A percentile compares a stretch with the other conserved stretches of the same genome.
Evolutionary conservation across 2,888 invertebrate genomes (phyloP).

Genomic region (Diplazon laetatorius): DNA sequence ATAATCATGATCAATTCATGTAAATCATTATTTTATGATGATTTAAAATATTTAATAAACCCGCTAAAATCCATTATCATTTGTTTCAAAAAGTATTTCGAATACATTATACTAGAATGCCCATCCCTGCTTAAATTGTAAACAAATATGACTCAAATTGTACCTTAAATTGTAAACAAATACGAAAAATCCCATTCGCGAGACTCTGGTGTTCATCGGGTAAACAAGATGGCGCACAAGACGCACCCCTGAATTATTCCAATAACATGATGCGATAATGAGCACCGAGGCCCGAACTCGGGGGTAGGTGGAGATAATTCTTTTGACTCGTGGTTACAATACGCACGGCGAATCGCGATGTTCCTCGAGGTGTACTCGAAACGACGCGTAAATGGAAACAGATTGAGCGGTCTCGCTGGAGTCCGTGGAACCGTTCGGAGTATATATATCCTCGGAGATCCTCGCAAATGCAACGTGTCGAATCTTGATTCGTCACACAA

Average conservation of each 20-base stretch:
- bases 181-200: too few species aligned
- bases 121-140: too few species aligned
- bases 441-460: conserved; percentile 52
- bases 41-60: too few species aligned
- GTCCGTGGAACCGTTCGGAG: too few species aligned
- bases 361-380: conserved; percentile 36
- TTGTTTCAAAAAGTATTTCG: too few species aligned
- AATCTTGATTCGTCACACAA: conserved; percentile 71
- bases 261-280: conserved; percentile 46
- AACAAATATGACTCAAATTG: too few species aligned
- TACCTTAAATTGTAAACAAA: too few species aligned
- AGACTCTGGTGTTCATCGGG: too few species aligned
- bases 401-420: conserved; percentile 63
- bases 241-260: conserved; percentile 39
- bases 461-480: conserved; percentile 67
- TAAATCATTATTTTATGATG: too few species aligned
- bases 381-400: conserved; percentile 67
- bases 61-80: too few species aligned
- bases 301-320: conserved; percentile 33
- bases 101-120: too few species aligned
- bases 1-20: too few species aligned
- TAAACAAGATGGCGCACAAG: conserved; percentile 27
- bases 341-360: conserved; percentile 52
- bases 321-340: conserved; percentile 33
- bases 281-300: conserved; percentile 17